Conservation (phyloP, 2,797 vertebrate genomes). For the Philypnodon macrostomus region DNA sequence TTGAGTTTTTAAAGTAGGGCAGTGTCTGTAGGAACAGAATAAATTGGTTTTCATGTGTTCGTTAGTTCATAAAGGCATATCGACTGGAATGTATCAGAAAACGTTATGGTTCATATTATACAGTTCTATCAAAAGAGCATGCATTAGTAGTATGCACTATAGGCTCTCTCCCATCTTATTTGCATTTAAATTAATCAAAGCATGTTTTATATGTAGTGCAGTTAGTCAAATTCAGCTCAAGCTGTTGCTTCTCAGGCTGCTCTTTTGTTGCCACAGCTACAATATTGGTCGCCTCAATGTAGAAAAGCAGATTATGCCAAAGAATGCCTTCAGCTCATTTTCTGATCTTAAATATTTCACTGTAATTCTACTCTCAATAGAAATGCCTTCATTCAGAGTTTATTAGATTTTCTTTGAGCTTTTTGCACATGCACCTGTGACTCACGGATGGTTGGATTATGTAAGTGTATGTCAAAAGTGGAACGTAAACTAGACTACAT, state of each 20-base stretch:
- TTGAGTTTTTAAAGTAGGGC: slow-evolving; percentile 49
- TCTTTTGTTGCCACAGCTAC: slow-evolving; percentile 6
- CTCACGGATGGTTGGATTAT: slow-evolving; percentile 16
- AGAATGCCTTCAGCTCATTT: slow-evolving; percentile 10
- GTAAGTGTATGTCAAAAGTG: slow-evolving; percentile 1
- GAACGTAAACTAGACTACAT: too few relatives aligned
- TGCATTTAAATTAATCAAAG: slow-evolving; percentile 64
- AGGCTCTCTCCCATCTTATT: slow-evolving; percentile 32
- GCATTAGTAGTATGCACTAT: slow-evolving; percentile 11
- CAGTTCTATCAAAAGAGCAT: slow-evolving; percentile 37
- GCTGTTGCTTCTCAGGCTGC: too few relatives aligned
- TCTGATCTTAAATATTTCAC: neutral
- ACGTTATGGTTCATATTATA: slow-evolving; percentile 31
- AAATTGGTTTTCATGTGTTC: slow-evolving; percentile 40
- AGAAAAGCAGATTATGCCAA: neutral
- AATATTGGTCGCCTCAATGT: slow-evolving; percentile 3
- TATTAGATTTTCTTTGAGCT: slow-evolving; percentile 16
- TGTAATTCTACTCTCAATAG: slow-evolving; percentile 13
- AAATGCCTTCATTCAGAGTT: slow-evolving; percentile 22
- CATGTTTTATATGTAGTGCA: slow-evolving; percentile 43
- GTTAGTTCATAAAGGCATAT: slow-evolving; percentile 37
- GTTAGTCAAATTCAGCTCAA: too few relatives aligned
- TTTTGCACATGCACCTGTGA: slow-evolving; percentile 16
- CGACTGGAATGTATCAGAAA: slow-evolving; percentile 26
- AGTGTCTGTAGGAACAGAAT: slow-evolving; percentile 46